Percentiles rank a stretch among this genome's conserved stretches.
Conservation (phyloP, 2,113 vertebrate genomes). For the Gallinago jamesoni region DNA sequence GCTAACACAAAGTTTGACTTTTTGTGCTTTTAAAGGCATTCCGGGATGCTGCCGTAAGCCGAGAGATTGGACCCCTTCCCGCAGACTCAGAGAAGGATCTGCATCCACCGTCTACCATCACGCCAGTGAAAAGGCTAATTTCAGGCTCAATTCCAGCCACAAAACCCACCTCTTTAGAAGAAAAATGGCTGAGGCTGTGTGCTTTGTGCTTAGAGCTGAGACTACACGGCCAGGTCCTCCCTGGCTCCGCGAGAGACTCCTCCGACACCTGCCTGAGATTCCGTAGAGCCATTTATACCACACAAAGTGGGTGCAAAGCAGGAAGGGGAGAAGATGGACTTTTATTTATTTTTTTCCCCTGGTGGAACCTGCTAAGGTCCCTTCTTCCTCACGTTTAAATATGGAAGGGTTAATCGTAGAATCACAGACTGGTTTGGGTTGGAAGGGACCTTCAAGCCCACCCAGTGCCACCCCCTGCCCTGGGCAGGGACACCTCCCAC, state of each 20-base stretch:
- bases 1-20: slow-evolving; percentile 8
- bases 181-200: background rate
- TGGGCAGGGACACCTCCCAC: background rate
- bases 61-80: slow-evolving; percentile 35
- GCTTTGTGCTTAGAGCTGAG: background rate
- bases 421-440: background rate
- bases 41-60: background rate
- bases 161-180: background rate
- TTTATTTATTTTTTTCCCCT: background rate
- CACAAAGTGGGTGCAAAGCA: background rate
- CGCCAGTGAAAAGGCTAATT: slow-evolving; percentile 21
- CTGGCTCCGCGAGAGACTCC: background rate
- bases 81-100: background rate
- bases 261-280: rapidly evolving
- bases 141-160: slow-evolving; percentile 17
- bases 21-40: slow-evolving; percentile 51
- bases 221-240: background rate
- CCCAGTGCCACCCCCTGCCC: background rate
- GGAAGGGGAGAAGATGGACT: background rate
- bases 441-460: background rate
- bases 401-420: background rate
- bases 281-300: rapidly evolving
- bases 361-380: background rate
- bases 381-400: background rate
- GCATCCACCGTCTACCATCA: background rate